Base-by-base conservation (phyloP, 2,888 invertebrate species). In the Tridacna gigas region DNA sequence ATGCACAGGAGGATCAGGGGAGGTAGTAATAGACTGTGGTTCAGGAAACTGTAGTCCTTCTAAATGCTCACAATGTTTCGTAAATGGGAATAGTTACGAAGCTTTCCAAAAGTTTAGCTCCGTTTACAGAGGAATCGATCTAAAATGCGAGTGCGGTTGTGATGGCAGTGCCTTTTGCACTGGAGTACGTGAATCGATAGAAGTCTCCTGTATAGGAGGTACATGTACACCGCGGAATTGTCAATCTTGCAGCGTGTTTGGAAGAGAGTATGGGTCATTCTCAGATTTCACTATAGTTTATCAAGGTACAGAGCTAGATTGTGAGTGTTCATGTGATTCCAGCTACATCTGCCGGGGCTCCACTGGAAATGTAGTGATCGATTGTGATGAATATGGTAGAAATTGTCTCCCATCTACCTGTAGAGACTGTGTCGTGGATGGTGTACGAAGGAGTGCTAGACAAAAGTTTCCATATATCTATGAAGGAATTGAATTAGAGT, bases 271-370 rank as follows among this genome's bases (percentile, higher is more conserved):
- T 69, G 47, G 47, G 1, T 63, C 80, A 0, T 73, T 83, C n/a
- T 74, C 82, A 5, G 26, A 69, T 7, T 83, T 88, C 56, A 77
- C 80, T 28, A 67, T 86, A 13, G 79, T 88, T 12, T 82, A 82
- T 25, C 22, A 77, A 45, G 88, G 88, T 0, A 73, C 79, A 15
- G 61, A 71, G 2, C 13, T 91, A 56, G 79, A 88, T 15, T 93
- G 93, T 71, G 79, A 76, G 20, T 93, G 93, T 80, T 86, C 88
- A n/a, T 91, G 92, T 77, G 86, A 89, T 22, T 86, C 88, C 9
- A 81, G 84, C 7, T 90, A 88, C 80, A 71, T 74, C 37, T 90
- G 90, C 71, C 69, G 74, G 26, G 87, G 83, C 12, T 45, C 66
- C 11, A 47, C 80, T 9, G 66, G 71, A n/a, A 69, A 56, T 15